Base-by-base conservation (phyloP, 1,140 invertebrate species). In the Bombus balteatus region DNA sequence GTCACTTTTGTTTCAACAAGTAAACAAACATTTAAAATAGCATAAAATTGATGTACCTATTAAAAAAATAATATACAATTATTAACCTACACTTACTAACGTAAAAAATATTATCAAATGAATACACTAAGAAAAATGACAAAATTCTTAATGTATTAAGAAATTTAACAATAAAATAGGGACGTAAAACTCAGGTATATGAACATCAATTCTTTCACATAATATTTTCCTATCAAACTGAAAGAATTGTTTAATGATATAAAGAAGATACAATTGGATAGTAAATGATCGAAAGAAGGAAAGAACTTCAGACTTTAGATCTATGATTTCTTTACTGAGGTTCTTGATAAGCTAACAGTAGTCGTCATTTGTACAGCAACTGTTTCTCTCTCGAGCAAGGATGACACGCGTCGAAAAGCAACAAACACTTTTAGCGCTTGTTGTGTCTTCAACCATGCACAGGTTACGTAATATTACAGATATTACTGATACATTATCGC, bases 401-500 rank as follows among this genome's bases (percentile, higher is more conserved):
- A 80, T 41, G 47, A 81, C 34, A 80, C 34, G 43, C 22, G 62
- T 70, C 34, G 15, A n/a, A 12, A 28, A 66, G 75, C 59, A 71
- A 71, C 71, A 71, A n/a, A 39, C 75, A 59, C 37, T 0, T 18
- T 78, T 34, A 71, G 37, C 66, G 75, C 10, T 79, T 22, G 32
- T 79, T 72, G 59, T n/a, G 53, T 34, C 43, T 9, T n/a, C 3
- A 9, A 47, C 22, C 32, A 15, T 5, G n/a, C 39, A 18, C 12
- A 41, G 25, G 18, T 84, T 84, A 47, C 28, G 66, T 57, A 80
- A 84, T 47, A 39, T 72, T 13, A 57, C 25, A 39, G 34, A 0
- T 65, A n/a, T 9, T 12, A 37, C 66, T 34, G 39, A 78, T 43
- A 78, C 62, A 78, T 78, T 83, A 70, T 70, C 65, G 18, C 47